Evolutionary conservation across 2,888 invertebrate genomes (phyloP), one percentile per base, ranked within the genome.

Genomic region (Chaetogeoica ovagalla): DNA sequence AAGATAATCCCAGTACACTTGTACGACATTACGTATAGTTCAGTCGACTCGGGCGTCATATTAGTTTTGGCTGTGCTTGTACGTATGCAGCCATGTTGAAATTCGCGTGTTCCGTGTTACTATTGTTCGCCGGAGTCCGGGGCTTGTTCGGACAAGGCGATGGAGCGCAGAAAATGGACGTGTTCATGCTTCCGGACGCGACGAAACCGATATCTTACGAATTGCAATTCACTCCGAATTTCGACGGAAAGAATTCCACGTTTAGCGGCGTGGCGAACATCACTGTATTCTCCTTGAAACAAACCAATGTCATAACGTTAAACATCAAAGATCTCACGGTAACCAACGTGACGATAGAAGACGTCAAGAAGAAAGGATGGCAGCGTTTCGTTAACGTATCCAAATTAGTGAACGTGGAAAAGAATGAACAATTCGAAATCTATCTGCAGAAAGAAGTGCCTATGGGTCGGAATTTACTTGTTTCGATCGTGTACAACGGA

Each of bases 201-300:
- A 19, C 39, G 9, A 13, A 4, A 0, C 70, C 70, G 17, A 0
- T 13, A 1, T 57, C 57, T 8, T 71, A 71, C 21, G 39, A 17
- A 3, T 17, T 71, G 39, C 15, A 17, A 17, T 71, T 71, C 21
- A 21, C n/a, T 9, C 70, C 70, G 52, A 21, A 39, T 2, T 39
- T 71, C 15, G 8, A 21, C 17, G 39, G 63, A 1, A 2, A 9
- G 7, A n/a, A 71, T 5, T 71, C 21, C 6, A 59, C 70, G 21
- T 17, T 71, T 21, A 39, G 15, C 4, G 70, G 57, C 17, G n/a
- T 21, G 8, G 9, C 70, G 4, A 71, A 59, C 0, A 39, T 71
- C 11, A 5, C 5, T 2, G 15, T 70, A 2, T 15, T 2, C 0
- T 0, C 0, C 0, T 15, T 7, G 0, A 1, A 1, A 0, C 0